Evolutionary conservation across 2,888 invertebrate species (phyloP), one percentile per base, ranked within the genome.

Genomic region (Antheraea assamensis): DNA sequence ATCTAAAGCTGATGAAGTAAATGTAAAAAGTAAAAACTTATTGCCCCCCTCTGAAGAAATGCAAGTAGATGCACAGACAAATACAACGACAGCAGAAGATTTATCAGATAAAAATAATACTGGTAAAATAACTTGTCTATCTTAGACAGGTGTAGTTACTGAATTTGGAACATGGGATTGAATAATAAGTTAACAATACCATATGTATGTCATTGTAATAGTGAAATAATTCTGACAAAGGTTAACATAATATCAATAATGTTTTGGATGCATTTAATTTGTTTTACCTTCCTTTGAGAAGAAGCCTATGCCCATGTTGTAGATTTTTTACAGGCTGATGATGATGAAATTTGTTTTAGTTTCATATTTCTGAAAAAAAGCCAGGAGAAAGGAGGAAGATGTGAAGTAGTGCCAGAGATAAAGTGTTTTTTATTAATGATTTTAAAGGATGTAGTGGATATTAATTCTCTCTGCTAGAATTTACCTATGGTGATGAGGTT

Each of bases 31-130:
- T 68, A 88, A 85, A 80, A 75, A 75, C 70, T 75, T 77, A 42
- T 76, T 81, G 47, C 78, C 85, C 66, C 76, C 85, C 10, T 86
- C 76, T 83, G 94, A 94, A 75, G 93, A 94, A 72, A 94, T 94
- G 93, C 93, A 93, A 84, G 84, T 94, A 81, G 94, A 94, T 76
- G 85, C 82, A 74, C 93, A 92, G 75, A 85, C 90, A 47, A 72
- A 72, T 42, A 35, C 74, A 72, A 88, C 91, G 42, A 87, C 90
- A 77, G 89, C 87, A 75, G 94, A 94, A 84, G 94, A 94, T 82
- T 89, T 92, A 75, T 90, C 93, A 79, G 94, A 94, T 71, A 94
- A 91, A 87, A 90, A 82, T 80, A 90, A 76, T 84, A 81, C 90
- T 75, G 88, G 90, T 91, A 78, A 73, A 68, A 35, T 21, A 15